phyloP scores from a whole-genome alignment of 64 coral and sea anemone species.

The Montipora capricornis region DNA sequence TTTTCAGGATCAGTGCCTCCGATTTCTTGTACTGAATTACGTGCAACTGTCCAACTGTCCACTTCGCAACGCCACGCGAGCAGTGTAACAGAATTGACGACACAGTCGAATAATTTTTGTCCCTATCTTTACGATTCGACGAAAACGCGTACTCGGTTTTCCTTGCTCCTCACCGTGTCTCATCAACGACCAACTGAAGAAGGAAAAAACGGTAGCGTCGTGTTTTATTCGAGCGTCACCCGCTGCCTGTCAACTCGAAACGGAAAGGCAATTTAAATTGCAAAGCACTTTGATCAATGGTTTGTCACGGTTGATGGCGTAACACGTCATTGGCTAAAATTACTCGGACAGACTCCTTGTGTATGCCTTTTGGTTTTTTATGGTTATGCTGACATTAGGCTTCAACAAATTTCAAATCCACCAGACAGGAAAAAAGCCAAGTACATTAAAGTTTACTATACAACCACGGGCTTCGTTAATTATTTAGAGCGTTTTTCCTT shows the following conservation, averaged over 20 bases:
- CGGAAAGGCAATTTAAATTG: constrained; percentile 37
- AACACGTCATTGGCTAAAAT: constrained; percentile 5
- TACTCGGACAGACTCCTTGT: not conserved
- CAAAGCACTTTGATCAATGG: constrained; percentile 8
- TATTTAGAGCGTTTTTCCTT: not conserved
- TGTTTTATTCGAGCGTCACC: not conserved
- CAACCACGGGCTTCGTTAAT: not conserved
- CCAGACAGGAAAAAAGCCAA: not conserved
- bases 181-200: not conserved
- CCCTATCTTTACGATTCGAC: constrained; percentile 1
- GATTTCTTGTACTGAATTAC: not conserved
- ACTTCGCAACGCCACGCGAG: not conserved
- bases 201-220: not conserved
- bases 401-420: not conserved
- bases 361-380: not conserved
- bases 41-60: not conserved
- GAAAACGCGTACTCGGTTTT: not conserved
- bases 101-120: not conserved
- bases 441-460: not conserved
- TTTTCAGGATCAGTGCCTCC: not conserved
- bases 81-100: not conserved
- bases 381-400: not conserved
- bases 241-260: constrained; percentile 28
- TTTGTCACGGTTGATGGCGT: constrained; percentile 30
- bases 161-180: not conserved